Conservation (phyloP, 92 coral and sea anemone species). For the Metridium senile region DNA sequence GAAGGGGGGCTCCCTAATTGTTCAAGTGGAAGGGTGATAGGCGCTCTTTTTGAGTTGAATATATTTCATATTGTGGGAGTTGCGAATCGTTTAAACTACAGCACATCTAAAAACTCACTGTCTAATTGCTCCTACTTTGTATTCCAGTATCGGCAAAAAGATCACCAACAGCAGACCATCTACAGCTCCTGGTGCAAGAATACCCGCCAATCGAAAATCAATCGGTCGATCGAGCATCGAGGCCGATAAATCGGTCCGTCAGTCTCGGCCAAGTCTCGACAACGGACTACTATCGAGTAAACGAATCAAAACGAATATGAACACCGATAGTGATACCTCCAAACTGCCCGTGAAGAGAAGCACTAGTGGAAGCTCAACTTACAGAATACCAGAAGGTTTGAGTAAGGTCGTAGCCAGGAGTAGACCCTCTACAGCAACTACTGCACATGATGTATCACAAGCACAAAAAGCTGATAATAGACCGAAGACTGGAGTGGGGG, state of each 20-base stretch:
- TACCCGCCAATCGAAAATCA: constrained; percentile 18
- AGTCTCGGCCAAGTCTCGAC: constrained; percentile 13
- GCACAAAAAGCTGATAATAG: constrained; percentile 9
- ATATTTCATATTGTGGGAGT: not conserved
- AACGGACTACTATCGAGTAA: constrained; percentile 1
- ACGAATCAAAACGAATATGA: constrained; percentile 3
- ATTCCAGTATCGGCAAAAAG: constrained; percentile 28
- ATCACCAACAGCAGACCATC: constrained; percentile 41
- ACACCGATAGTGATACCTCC: not conserved
- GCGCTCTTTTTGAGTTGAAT: no score
- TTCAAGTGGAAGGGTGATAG: no score
- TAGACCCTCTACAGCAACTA: constrained; percentile 6
- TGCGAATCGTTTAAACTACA: not conserved
- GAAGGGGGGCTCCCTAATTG: not conserved
- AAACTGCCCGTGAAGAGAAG: constrained; percentile 22
- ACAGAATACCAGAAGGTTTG: constrained; percentile 23
- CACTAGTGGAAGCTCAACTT: constrained; percentile 15
- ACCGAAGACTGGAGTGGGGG: constrained; percentile 42
- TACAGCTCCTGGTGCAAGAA: constrained; percentile 28
- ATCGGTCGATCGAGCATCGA: constrained; percentile 21
- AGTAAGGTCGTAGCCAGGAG: not conserved
- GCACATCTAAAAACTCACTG: not conserved
- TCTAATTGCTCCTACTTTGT: not conserved
- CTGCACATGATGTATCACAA: not conserved
- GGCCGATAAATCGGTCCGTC: not conserved